These are phyloP conservation scores for Capitulum mitella DNA, from an alignment of 2,888 invertebrate genomes.

Conservation along the genomic window DNA sequence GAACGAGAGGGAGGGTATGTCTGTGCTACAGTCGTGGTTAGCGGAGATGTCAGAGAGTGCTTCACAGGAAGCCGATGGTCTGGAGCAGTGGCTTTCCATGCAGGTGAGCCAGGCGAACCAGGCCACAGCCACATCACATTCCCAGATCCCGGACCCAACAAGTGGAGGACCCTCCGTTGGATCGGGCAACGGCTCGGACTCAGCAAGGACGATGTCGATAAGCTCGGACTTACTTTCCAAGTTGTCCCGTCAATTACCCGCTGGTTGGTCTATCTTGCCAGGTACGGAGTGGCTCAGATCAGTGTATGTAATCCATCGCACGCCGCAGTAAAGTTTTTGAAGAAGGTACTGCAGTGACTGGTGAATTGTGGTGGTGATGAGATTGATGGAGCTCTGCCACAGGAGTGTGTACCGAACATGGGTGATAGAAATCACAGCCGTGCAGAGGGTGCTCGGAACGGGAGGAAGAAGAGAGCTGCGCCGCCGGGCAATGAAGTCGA, in stretches of 20 bases:
- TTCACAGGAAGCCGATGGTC: background rate
- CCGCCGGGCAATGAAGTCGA: too few species aligned
- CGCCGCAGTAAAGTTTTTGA: too few species aligned
- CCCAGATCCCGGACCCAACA: background rate
- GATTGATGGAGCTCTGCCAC: too few species aligned
- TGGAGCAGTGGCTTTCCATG: background rate
- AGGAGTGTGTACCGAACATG: too few species aligned
- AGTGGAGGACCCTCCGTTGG: background rate
- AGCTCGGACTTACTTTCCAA: background rate
- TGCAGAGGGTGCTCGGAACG: too few species aligned
- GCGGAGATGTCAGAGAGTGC: background rate
- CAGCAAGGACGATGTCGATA: background rate
- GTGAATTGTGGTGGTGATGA: too few species aligned
- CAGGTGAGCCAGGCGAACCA: background rate
- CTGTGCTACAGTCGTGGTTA: background rate
- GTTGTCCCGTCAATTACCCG: background rate
- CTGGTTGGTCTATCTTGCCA: too few species aligned
- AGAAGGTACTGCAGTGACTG: too few species aligned
- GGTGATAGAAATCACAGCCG: too few species aligned
- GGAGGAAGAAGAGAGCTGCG: too few species aligned
- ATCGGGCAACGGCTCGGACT: background rate
- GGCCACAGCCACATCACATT: background rate
- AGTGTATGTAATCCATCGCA: too few species aligned
- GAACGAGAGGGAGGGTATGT: background rate
- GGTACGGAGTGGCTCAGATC: too few species aligned